phyloP scores from a whole-genome alignment of 1,140 invertebrate genomes.

The Halyomorpha halys region DNA sequence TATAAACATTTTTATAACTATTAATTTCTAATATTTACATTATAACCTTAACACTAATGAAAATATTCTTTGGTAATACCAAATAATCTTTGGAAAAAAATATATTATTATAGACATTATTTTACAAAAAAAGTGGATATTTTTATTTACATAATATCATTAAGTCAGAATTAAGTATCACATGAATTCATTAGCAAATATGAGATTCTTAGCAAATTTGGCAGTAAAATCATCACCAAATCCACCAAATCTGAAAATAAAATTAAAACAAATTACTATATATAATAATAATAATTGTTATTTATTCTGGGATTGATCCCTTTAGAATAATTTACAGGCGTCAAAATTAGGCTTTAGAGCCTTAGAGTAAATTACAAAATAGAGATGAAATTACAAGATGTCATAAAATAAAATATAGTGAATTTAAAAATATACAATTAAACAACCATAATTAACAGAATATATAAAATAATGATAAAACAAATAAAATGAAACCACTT shows the following conservation, averaged over 20 bases:
- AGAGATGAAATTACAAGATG: too few relatives aligned
- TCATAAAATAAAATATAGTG: too few relatives aligned
- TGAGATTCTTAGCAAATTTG: background rate
- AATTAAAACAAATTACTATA: background rate
- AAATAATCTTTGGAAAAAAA: conserved; percentile 17
- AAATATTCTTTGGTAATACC: conserved; percentile 17
- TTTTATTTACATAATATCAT: conserved; percentile 9
- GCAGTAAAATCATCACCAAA: conserved; percentile 1
- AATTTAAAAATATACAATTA: too few relatives aligned
- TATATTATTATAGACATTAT: conserved; percentile 13
- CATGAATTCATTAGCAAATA: background rate
- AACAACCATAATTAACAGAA: too few relatives aligned
- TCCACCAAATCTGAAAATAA: background rate
- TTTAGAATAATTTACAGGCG: too few relatives aligned
- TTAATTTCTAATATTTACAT: background rate
- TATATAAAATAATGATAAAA: too few relatives aligned
- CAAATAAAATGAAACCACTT: too few relatives aligned
- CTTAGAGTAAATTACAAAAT: too few relatives aligned
- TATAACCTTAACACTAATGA: background rate
- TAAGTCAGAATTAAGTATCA: background rate
- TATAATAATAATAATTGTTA: background rate
- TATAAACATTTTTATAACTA: background rate
- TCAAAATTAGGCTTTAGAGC: too few relatives aligned
- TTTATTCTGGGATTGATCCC: too few relatives aligned
- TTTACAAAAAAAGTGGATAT: background rate